Percentiles rank a stretch among this genome's conserved stretches.
phyloP scores from a whole-genome alignment of 2,797 vertebrate genomes.

The Sebastes wilsoni region DNA sequence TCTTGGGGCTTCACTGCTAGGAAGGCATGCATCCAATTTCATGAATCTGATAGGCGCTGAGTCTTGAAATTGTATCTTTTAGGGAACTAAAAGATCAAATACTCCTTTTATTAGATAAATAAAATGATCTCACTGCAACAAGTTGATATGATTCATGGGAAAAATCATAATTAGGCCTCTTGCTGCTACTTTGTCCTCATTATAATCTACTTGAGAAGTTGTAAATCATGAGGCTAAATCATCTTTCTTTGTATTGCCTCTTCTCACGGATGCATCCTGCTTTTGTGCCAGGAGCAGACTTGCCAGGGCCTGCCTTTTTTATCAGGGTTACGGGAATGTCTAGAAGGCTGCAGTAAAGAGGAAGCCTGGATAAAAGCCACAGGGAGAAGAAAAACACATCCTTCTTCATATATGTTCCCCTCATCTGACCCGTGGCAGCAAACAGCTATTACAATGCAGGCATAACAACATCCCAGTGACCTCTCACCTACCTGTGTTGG shows the following conservation, averaged over 20 bases:
- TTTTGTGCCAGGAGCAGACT: not conserved
- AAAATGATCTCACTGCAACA: not conserved
- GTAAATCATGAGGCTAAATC: not conserved
- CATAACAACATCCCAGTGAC: not conserved
- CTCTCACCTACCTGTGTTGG: conserved; percentile 63
- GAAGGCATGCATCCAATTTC: not conserved
- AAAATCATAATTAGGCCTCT: not conserved
- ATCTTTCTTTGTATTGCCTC: not conserved
- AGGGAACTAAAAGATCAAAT: not conserved
- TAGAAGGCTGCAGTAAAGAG: not conserved
- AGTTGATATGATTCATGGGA: not conserved
- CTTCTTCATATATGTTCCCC: not conserved
- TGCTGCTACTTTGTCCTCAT: not conserved
- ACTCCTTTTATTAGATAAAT: not conserved
- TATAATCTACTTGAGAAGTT: not conserved
- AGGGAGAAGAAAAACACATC: not conserved
- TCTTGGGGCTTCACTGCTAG: not conserved
- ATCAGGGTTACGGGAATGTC: not conserved
- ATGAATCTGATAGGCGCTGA: not conserved
- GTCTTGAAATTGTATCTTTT: not conserved
- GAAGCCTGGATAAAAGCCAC: not conserved
- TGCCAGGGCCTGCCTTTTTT: conserved; percentile 24
- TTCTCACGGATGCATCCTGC: not conserved
- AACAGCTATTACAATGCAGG: not conserved
- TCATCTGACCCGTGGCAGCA: not conserved